Evolutionary conservation across 1,140 invertebrate species (phyloP), one percentile per base, ranked within the genome.

Genomic region (Polypedilum vanderplanki): DNA sequence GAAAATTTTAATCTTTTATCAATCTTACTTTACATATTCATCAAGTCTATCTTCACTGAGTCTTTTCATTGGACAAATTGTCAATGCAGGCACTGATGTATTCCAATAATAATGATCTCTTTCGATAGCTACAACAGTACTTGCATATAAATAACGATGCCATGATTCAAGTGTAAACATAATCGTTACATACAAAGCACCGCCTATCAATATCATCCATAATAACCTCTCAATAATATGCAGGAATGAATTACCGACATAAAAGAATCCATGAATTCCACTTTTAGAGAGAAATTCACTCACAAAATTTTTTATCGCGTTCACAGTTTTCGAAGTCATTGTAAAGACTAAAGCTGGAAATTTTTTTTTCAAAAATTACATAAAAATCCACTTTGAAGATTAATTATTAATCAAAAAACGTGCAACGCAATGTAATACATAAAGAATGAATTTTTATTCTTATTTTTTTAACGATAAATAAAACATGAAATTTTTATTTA

Each of bases 101-200:
- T 89, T 89, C 89, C 89, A 91, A 1, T 86, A 85, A 77, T 87
- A 88, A 79, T 88, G 87, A 77, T 91, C 88, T 0, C 88, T 81
- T 79, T 90, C 89, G 81, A 90, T 86, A 0, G 89, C 89, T 20
- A 90, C 86, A 2, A 90, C 88, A 0, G 87, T 90, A 0, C 79
- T 82, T 41, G 82, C 81, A 1, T 76, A 77, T 4, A 81, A 76
- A 40, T 78, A 82, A 0, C 80, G 79, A 33, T 79, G 74, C 20
- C 82, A 75, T 5, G 80, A 81, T 17, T 79, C 78, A 40, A 82
- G 41, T 20, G 77, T 78, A 7, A 81, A 76, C 12, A 77, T 74
- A 24, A 82, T 77, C 22, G 78, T 80, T 22, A 75, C 78, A 57
- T 78, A 80, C 33, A 81, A 76, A 0, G 80, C 81, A 0, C 67